A percentile compares a stretch with the other conserved stretches of the same genome.
Evolutionary conservation across 2,888 invertebrate species (phyloP).

Genomic region (Notodonta dromedarius): DNA sequence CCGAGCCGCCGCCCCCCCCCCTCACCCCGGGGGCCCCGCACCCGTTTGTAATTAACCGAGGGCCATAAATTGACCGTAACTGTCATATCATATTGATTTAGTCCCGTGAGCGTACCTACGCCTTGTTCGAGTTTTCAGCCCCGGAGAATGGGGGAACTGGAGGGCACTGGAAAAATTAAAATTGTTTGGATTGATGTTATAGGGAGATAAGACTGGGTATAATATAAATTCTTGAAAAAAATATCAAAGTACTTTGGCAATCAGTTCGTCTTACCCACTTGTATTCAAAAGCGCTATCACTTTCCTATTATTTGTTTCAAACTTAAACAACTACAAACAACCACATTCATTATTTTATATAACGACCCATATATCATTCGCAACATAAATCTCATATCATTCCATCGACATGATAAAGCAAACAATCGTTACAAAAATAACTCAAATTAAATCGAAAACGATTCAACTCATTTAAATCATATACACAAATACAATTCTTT

Average conservation of each 20-base stretch:
- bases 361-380: slow-evolving; percentile 35
- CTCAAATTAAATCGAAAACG: slow-evolving; percentile 24
- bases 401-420: slow-evolving; percentile 36
- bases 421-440: slow-evolving; percentile 35
- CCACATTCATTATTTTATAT: slow-evolving; percentile 42
- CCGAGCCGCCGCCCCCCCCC: slow-evolving; percentile 36
- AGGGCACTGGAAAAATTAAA: slow-evolving; percentile 57
- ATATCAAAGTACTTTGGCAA: neutral
- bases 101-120: slow-evolving; percentile 66
- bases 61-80: slow-evolving; percentile 84
- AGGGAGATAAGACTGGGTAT: slow-evolving; percentile 26
- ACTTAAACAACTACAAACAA: slow-evolving; percentile 17
- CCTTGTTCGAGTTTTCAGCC: slow-evolving; percentile 57
- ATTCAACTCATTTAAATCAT: slow-evolving; percentile 35
- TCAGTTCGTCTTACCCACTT: neutral
- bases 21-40: slow-evolving; percentile 47
- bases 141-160: slow-evolving; percentile 47
- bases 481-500: slow-evolving; percentile 39
- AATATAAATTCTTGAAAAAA: neutral
- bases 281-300: no score
- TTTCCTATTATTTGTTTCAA: neutral
- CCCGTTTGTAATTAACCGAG: slow-evolving; percentile 82
- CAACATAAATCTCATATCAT: slow-evolving; percentile 32
- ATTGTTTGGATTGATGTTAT: slow-evolving; percentile 62
- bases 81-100: slow-evolving; percentile 85